A percentile compares a stretch with the other conserved stretches of the same genome.
Conservation (phyloP, 2,797 vertebrate genomes). For the Kryptopterus vitreolus region DNA sequence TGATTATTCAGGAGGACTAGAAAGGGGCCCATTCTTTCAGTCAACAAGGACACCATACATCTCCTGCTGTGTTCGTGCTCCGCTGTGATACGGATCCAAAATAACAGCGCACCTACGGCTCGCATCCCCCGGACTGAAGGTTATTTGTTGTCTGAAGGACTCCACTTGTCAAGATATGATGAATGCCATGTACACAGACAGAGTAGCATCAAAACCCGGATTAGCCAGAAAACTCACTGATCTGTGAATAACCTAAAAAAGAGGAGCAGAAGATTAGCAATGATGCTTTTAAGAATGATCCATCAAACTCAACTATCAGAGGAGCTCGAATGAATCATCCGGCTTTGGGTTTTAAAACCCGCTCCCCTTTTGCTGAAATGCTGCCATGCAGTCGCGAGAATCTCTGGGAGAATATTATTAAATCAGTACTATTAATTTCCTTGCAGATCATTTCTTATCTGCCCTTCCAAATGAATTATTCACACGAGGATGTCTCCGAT, state of each 20-base stretch:
- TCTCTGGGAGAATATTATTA: constrained; percentile 79
- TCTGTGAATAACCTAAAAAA: constrained; percentile 99
- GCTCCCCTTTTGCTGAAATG: constrained; percentile 77
- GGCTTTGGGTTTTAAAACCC: constrained; percentile 87
- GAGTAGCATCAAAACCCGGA: constrained; percentile 98
- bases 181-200: constrained; percentile 99
- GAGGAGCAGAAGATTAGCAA: constrained; percentile 99
- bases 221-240: constrained; percentile 99
- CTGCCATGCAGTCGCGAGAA: constrained; percentile 75
- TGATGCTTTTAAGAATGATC: constrained; percentile 99
- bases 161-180: constrained; percentile 99
- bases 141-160: constrained; percentile 99
- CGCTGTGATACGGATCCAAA: constrained; percentile 98
- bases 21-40: constrained; percentile 75
- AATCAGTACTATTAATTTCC: constrained; percentile 81
- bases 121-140: constrained; percentile 97
- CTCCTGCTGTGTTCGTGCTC: constrained; percentile 91
- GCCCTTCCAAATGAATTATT: constrained; percentile 73
- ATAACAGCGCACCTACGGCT: constrained; percentile 94
- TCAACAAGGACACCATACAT: constrained; percentile 91
- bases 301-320: constrained; percentile 99
- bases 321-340: constrained; percentile 99
- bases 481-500: constrained; percentile 77
- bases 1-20: constrained; percentile 80
- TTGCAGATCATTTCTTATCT: constrained; percentile 80